Conservation (phyloP, 2,113 vertebrate species). For the Coryphaenoides rupestris region DNA sequence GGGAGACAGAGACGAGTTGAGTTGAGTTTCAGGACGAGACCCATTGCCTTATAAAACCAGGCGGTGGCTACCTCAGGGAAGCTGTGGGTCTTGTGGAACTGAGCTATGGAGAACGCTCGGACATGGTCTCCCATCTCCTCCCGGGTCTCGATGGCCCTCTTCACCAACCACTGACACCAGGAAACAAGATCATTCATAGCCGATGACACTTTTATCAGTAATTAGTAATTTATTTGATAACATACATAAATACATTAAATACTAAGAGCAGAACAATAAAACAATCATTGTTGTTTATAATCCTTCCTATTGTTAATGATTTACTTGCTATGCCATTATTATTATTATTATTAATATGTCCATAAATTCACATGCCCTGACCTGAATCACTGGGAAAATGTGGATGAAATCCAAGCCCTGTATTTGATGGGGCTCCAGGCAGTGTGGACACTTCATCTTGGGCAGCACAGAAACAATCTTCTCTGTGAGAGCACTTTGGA, state of each 20-base stretch:
- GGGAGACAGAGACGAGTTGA: too few relatives aligned
- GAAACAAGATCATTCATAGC: not conserved
- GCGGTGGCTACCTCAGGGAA: conserved; percentile 84
- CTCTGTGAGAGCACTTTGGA: conserved; percentile 88
- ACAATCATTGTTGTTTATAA: too few relatives aligned
- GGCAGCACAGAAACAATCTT: conserved; percentile 97
- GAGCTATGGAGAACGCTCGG: conserved; percentile 88
- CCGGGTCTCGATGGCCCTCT: conserved; percentile 93
- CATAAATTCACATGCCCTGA: conserved; percentile 42
- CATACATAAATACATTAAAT: not conserved
- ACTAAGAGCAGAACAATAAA: too few relatives aligned
- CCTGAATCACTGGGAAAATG: conserved; percentile 96
- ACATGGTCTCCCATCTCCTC: conserved; percentile 97
- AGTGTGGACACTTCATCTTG: conserved; percentile 96
- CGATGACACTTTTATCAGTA: too few relatives aligned
- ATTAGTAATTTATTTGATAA: not conserved
- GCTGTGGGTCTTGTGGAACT: conserved; percentile 90
- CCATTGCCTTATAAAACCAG: too few relatives aligned
- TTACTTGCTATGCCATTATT: too few relatives aligned
- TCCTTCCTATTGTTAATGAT: too few relatives aligned
- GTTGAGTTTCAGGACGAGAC: too few relatives aligned
- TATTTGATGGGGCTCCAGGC: conserved; percentile 96
- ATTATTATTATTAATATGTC: too few relatives aligned
- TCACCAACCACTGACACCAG: conserved; percentile 88
- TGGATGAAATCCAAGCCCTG: conserved; percentile 98